Conservation (phyloP, 2,797 vertebrate genomes). For the Tarsius wallacei region DNA sequence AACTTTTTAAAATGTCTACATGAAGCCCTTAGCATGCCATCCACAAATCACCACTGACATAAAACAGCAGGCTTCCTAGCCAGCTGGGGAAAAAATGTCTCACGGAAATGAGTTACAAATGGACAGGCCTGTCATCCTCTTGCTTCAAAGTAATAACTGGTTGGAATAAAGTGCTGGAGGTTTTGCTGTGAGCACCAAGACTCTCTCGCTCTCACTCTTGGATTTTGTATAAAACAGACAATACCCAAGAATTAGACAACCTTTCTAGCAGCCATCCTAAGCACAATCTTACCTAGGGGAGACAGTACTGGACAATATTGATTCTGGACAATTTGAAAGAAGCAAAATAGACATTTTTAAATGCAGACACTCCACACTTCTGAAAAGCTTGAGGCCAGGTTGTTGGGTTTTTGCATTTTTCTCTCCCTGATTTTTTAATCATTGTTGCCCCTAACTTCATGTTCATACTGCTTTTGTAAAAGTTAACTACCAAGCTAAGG, state of each 20-base stretch:
- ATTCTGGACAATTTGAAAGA: neutral
- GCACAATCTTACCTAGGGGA: neutral
- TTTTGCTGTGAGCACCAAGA: neutral
- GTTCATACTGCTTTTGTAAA: neutral
- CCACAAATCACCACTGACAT: conserved; percentile 26
- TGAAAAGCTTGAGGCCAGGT: neutral
- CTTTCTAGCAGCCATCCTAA: neutral
- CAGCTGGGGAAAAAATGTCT: neutral
- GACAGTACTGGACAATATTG: too few species aligned
- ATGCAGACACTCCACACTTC: neutral
- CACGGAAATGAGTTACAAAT: conserved; percentile 23
- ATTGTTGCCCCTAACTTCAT: accelerated
- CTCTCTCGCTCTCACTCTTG: neutral
- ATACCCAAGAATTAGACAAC: neutral
- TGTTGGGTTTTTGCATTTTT: neutral
- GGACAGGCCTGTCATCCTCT: neutral
- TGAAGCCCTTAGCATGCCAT: neutral
- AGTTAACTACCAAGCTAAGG: neutral
- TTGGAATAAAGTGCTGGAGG: neutral
- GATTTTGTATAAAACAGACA: neutral
- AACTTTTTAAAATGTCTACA: neutral
- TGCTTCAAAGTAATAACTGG: neutral
- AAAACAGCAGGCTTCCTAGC: neutral
- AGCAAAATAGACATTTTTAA: neutral
- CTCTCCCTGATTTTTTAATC: neutral